Base-by-base conservation (phyloP, 2,888 invertebrate species). In the Octodonta nipae region DNA sequence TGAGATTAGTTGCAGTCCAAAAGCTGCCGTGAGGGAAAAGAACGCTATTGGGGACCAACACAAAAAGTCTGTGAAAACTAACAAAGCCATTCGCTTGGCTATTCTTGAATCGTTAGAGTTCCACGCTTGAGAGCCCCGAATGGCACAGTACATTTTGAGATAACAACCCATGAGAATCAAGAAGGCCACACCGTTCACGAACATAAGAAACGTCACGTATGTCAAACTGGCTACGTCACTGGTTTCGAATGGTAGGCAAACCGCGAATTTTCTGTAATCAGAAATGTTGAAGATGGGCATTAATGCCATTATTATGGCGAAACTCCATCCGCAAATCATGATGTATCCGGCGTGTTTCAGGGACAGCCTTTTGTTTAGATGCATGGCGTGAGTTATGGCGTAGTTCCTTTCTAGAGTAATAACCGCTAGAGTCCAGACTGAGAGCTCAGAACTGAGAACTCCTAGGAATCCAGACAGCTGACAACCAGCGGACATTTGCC, bases 11-110 rank as follows among this genome's bases (percentile, higher is more conserved):
- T 86, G 88, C 42, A 82, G 67, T 6, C 93, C 93, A 57, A 91
- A 86, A 5, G 91, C 84, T 11, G 95, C 92, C 0, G 92, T 89
- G 20, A 95, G 68, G 4, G 92, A 85, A 60, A 91, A 88, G 63
- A 95, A 89, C 1, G 95, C 89, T 41, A 95, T 92, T 0, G 96
- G 96, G 3, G 92, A 88, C 95, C 95, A 96, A 66, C 95, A 96
- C 28, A 93, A 68, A 55, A 96, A 89, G 61, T 96, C 95, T 0
- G 95, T 96, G 60, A 93, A 92, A 2, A 96, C 93, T 34, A 96
- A 69, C 26, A 96, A 64, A 1, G 95, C 92, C 93, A 95, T 95
- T 24, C 92, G 71, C 61, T 92, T 92, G 26, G 95, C 93, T 47
- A 95, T 91, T 32, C 92, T 71, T 6, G 91, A 89, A 61, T 95